These are phyloP conservation scores for Orchesellides sinensis DNA, from an alignment of 2,888 invertebrate genomes.

Conservation along the genomic window DNA sequence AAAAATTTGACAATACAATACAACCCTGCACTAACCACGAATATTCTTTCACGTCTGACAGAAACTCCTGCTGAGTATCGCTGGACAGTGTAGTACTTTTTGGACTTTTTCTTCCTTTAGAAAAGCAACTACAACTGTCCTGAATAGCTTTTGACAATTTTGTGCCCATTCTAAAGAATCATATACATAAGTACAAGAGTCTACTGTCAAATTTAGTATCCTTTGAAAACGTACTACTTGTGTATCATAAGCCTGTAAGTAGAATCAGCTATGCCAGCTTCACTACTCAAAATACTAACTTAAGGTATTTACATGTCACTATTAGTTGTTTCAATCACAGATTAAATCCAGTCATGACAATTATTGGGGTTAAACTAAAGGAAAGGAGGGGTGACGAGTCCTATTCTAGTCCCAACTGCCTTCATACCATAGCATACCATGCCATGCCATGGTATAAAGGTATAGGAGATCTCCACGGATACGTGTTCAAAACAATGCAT, in stretches of 20 bases:
- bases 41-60: constrained; percentile 40
- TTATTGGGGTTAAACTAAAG: too few relatives aligned
- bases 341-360: too few relatives aligned
- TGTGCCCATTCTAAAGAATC: constrained; percentile 31
- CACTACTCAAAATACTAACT: too few relatives aligned
- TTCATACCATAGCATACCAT: background rate
- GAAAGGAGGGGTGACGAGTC: too few relatives aligned
- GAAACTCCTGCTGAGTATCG: constrained; percentile 50
- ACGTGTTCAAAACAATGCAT: constrained; percentile 26
- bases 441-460: background rate
- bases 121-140: constrained; percentile 25
- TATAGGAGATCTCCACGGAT: constrained; percentile 31
- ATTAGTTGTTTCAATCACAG: too few relatives aligned
- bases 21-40: constrained; percentile 36
- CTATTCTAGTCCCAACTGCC: background rate
- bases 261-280: background rate
- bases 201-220: background rate
- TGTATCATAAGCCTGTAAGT: background rate
- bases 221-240: background rate
- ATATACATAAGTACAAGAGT: background rate
- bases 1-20: background rate
- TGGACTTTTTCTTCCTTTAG: background rate
- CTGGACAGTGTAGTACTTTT: constrained; percentile 43
- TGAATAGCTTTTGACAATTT: constrained; percentile 40
- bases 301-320: too few relatives aligned